phyloP scores from a whole-genome alignment of 1,140 invertebrate genomes.

The Conus ventricosus region DNA sequence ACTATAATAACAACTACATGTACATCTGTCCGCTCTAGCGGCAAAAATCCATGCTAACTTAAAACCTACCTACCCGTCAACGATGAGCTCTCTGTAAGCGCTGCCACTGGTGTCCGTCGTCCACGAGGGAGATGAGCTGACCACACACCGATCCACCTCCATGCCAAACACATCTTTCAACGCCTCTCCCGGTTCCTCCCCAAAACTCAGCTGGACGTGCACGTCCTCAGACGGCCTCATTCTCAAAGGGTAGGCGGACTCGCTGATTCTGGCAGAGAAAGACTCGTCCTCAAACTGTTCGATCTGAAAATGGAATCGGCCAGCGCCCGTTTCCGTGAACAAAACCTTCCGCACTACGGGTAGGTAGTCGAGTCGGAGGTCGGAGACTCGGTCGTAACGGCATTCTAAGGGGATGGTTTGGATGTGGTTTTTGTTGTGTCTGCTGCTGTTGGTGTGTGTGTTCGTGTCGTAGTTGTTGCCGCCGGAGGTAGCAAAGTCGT shows the following conservation, averaged over 20 bases:
- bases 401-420: neutral
- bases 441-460: neutral
- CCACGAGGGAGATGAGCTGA: neutral
- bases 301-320: neutral
- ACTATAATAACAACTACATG: no score
- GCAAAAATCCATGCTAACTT: no score
- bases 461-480: neutral
- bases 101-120: no score
- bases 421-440: neutral
- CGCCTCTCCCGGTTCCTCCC: neutral
- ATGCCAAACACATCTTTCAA: neutral
- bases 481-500: no score
- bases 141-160: neutral
- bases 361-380: neutral
- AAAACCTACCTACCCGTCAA: neutral
- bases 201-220: neutral
- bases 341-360: neutral
- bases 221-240: neutral
- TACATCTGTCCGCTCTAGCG: neutral
- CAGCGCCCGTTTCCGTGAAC: conserved; percentile 16
- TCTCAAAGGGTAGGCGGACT: conserved; percentile 11
- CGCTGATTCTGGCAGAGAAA: neutral
- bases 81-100: neutral
- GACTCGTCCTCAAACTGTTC: neutral
- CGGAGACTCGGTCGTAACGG: neutral